A percentile compares a stretch with the other conserved stretches of the same genome.
Conservation (phyloP, 1,140 invertebrate species). For the Platyscapa corneri region DNA sequence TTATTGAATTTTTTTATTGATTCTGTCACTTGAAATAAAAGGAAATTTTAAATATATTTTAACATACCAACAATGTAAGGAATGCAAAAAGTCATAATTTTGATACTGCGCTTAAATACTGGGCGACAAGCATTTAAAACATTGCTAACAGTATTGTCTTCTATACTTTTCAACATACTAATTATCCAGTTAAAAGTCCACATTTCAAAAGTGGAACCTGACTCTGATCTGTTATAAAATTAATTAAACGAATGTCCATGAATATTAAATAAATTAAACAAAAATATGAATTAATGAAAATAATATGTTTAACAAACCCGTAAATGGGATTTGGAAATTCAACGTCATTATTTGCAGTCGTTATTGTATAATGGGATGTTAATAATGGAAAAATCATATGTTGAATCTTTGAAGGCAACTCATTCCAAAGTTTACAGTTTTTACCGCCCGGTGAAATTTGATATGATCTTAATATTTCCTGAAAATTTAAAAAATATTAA, state of each 20-base stretch:
- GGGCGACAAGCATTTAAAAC: constrained; percentile 80
- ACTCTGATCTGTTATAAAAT: constrained; percentile 76
- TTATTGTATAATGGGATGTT: constrained; percentile 74
- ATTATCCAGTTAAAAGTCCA: constrained; percentile 83
- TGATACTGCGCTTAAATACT: constrained; percentile 81
- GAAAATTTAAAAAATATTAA: constrained; percentile 27
- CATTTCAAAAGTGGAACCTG: constrained; percentile 79
- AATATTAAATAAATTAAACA: constrained; percentile 21
- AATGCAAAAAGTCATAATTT: constrained; percentile 81
- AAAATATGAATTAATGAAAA: constrained; percentile 1
- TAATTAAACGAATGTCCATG: constrained; percentile 31
- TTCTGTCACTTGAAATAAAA: too few species aligned
- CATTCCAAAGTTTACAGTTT: constrained; percentile 79
- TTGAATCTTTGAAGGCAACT: constrained; percentile 79
- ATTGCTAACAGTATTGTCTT: constrained; percentile 55
- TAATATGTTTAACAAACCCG: constrained; percentile 59
- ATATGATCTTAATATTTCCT: constrained; percentile 83
- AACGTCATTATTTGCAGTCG: constrained; percentile 55
- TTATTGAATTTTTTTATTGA: too few species aligned
- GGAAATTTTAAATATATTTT: constrained; percentile 1
- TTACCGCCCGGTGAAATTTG: constrained; percentile 79
- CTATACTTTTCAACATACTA: constrained; percentile 63
- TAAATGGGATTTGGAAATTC: constrained; percentile 69
- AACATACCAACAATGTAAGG: constrained; percentile 79
- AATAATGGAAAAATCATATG: constrained; percentile 83